phyloP scores from a whole-genome alignment of 2,888 invertebrate genomes.

The Oxycera nigricornis region DNA sequence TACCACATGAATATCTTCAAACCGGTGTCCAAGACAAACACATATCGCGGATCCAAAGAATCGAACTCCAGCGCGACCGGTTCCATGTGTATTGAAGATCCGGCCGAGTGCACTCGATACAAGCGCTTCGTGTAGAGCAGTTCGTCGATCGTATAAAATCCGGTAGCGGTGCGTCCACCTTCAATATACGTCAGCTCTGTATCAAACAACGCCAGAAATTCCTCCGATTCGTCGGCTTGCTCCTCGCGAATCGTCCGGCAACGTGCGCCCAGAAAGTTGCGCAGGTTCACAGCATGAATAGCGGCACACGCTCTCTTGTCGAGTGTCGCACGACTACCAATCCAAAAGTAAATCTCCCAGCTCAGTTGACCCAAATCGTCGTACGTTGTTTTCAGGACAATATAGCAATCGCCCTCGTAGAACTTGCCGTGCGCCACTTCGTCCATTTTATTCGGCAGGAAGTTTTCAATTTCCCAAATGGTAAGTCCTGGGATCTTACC shows the following conservation, averaged over 20 bases:
- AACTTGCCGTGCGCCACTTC: conserved; percentile 97
- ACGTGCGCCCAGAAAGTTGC: conserved; percentile 93
- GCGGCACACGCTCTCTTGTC: conserved; percentile 66
- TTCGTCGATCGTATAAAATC: conserved; percentile 96
- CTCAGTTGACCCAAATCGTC: conserved; percentile 84
- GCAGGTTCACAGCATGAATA: conserved; percentile 97
- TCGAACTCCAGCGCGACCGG: conserved; percentile 75
- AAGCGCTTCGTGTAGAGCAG: conserved; percentile 82
- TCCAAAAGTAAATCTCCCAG: conserved; percentile 99
- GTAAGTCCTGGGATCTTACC: conserved; percentile 91
- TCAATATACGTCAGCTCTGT: conserved; percentile 92
- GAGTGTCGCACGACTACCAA: conserved; percentile 93
- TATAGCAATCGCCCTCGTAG: conserved; percentile 99
- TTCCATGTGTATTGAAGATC: conserved; percentile 86
- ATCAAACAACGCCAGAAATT: conserved; percentile 91
- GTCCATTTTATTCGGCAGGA: conserved; percentile 92
- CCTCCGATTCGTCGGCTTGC: conserved; percentile 94
- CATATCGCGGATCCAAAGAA: conserved; percentile 89
- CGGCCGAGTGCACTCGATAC: conserved; percentile 89
- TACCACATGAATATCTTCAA: conserved; percentile 90
- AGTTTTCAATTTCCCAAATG: conserved; percentile 99
- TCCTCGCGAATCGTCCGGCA: conserved; percentile 96
- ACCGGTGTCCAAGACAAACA: conserved; percentile 90
- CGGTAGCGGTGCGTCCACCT: conserved; percentile 96
- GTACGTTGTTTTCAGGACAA: conserved; percentile 85